A percentile compares a stretch with the other conserved stretches of the same genome.
These are phyloP conservation scores for Phenacoccus solenopsis DNA, from an alignment of 1,140 invertebrate genomes.

Conservation along the genomic window DNA sequence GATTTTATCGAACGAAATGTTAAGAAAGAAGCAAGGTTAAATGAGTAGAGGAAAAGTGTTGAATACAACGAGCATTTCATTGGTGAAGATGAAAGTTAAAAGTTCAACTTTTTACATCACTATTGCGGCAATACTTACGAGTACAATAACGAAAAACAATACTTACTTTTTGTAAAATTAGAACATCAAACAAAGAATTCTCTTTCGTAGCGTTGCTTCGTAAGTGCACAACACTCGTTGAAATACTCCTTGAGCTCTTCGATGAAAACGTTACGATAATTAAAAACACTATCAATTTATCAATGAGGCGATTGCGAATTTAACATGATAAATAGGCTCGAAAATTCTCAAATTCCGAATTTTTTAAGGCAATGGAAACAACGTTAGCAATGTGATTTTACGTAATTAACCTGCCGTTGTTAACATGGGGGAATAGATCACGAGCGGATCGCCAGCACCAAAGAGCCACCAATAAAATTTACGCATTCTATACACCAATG, in stretches of 20 bases:
- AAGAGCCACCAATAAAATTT: too few species aligned
- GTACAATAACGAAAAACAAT: background rate
- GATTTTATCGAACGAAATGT: background rate
- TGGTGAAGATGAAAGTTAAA: constrained; percentile 3
- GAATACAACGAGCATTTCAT: background rate
- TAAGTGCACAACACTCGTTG: background rate
- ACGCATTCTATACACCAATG: too few species aligned
- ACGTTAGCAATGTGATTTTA: background rate
- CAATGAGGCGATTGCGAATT: background rate
- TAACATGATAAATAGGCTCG: background rate
- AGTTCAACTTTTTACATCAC: background rate
- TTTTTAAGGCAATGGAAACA: background rate
- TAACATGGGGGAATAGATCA: too few species aligned
- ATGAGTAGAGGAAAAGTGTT: background rate
- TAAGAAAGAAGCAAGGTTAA: background rate
- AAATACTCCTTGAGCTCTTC: too few species aligned
- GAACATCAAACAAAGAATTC: background rate
- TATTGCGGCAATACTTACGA: background rate
- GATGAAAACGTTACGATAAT: background rate
- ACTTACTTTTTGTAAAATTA: background rate
- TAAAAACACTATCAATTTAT: background rate
- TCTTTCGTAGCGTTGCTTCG: background rate
- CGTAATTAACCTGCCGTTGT: background rate
- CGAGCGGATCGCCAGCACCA: too few species aligned
- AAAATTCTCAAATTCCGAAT: background rate